These are phyloP conservation scores for Colistium nudipinnis DNA, from an alignment of 2,113 vertebrate genomes.

Conservation along the genomic window DNA sequence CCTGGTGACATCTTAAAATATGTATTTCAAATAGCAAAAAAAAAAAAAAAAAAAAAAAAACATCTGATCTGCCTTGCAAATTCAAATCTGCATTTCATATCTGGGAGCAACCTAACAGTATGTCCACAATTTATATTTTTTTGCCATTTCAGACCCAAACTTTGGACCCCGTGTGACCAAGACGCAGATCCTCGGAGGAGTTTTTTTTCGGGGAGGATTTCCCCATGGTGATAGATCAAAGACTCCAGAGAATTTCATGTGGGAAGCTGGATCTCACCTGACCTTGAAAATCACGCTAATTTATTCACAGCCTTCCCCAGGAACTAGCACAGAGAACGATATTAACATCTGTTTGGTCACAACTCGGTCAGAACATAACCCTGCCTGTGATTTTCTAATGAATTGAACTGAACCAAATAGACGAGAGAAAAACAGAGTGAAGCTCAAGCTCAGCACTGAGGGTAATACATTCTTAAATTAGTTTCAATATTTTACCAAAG, in stretches of 20 bases:
- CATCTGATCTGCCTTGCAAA: slow-evolving; percentile 29
- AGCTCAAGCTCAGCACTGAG: background rate
- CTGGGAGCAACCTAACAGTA: background rate
- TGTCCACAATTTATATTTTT: background rate
- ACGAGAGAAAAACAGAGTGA: slow-evolving; percentile 10
- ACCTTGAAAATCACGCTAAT: slow-evolving; percentile 68
- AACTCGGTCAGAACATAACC: slow-evolving; percentile 35
- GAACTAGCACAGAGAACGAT: slow-evolving; percentile 42
- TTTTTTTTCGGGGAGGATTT: slow-evolving; percentile 48
- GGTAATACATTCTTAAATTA: background rate
- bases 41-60: slow-evolving; percentile 1
- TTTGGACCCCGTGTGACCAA: slow-evolving; percentile 19
- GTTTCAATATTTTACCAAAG: background rate
- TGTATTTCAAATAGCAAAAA: slow-evolving; percentile 6
- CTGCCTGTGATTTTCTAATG: slow-evolving; percentile 40
- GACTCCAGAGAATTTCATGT: slow-evolving; percentile 51
- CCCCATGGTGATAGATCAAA: slow-evolving; percentile 38
- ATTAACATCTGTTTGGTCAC: slow-evolving; percentile 56
- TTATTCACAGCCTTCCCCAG: slow-evolving; percentile 55
- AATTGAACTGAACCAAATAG: slow-evolving; percentile 12
- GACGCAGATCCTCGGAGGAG: background rate
- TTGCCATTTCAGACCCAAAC: background rate
- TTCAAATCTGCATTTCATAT: slow-evolving; percentile 19
- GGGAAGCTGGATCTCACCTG: slow-evolving; percentile 34
- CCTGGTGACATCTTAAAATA: slow-evolving; percentile 1